phyloP scores from a whole-genome alignment of 2,797 vertebrate species.

The Parauchenoglanis punctatus region DNA sequence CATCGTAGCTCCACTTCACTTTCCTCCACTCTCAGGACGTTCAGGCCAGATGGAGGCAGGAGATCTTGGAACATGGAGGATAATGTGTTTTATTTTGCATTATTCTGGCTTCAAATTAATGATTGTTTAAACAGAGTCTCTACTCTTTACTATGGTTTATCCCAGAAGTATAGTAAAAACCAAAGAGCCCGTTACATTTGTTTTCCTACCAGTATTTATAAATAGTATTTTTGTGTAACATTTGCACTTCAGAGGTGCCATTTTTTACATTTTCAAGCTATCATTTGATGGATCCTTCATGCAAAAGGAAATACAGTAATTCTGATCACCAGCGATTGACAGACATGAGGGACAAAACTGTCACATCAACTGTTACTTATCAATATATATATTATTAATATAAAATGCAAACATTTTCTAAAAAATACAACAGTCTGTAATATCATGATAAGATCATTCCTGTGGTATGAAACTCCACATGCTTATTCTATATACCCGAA shows the following conservation, averaged over 20 bases:
- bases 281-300: not conserved
- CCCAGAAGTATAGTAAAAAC: not conserved
- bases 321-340: not conserved
- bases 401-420: not conserved
- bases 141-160: not conserved
- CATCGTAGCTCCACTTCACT: slow-evolving; percentile 92
- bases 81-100: slow-evolving; percentile 36
- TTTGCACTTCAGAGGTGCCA: not conserved
- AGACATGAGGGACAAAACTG: not conserved
- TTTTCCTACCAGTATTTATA: not conserved
- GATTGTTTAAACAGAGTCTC: not conserved
- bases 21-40: slow-evolving; percentile 91
- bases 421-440: not conserved
- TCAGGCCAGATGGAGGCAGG: slow-evolving; percentile 90
- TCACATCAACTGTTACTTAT: not conserved
- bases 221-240: not conserved
- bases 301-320: not conserved
- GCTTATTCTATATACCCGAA: not conserved
- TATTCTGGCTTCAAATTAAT: not conserved
- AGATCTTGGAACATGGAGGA: slow-evolving; percentile 83
- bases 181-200: not conserved
- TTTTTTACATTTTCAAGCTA: not conserved
- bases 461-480: not conserved
- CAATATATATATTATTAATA: not conserved
- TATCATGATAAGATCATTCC: not conserved